Evolutionary conservation across 2,888 invertebrate genomes (phyloP), one percentile per base, ranked within the genome.

Genomic region (Drosophila tripunctata): DNA sequence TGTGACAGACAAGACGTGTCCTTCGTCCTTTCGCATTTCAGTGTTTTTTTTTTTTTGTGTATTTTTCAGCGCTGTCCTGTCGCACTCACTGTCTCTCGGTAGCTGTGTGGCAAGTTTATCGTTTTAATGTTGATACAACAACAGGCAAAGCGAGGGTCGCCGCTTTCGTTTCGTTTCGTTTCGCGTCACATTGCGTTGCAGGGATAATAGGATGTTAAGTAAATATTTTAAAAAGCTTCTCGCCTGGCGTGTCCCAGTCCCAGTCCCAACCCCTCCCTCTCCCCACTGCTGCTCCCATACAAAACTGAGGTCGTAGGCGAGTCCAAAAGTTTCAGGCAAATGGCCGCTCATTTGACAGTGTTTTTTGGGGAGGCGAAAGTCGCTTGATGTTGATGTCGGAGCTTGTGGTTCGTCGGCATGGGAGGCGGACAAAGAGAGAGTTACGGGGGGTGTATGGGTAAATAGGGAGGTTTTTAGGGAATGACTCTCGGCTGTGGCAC

Each of bases 1-100:
- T 87, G 88, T 90, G 90, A 89, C 89, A 89, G 89, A 89, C 88
- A 89, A 87, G 87, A 89, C 88, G 87, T 87, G 89, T 88, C 89
- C 89, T 89, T 89, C 88, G 88, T 89, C 89, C 52, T 54, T 72
- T 56, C 52, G 24, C 41, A 54, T 43, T 52, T 21, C n/a, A n/a
- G n/a, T n/a, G n/a, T n/a, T n/a, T 70, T 41, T 40, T 31, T 27
- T 31, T 44, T 30, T 55, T 30, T 76, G 57, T n/a, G n/a, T n/a
- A n/a, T 63, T 63, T 67, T 56, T 40, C 14, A 15, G 31, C 45
- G 69, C 58, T 63, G 55, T 44, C 60, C 55, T 57, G 21, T 47
- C 17, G 19, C 38, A 12, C 36, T 14, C 36, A 21, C 14, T 24
- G 12, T 17, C 12, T 17, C 7, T 22, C 17, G 14, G 14, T 67